Base-by-base conservation (phyloP, 2,888 invertebrate species). In the Nasonia oneida region DNA sequence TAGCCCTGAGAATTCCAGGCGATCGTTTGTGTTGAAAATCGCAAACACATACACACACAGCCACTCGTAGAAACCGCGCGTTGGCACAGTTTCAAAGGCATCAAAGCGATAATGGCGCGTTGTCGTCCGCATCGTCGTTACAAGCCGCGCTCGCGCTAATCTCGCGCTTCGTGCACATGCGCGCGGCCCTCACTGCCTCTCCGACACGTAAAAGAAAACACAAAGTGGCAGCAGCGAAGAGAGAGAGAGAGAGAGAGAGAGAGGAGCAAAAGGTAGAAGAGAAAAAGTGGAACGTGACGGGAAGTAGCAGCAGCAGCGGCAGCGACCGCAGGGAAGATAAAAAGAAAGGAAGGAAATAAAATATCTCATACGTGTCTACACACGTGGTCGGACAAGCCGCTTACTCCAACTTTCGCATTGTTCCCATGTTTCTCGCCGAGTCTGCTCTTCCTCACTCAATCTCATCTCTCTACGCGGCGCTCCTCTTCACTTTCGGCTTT, bases 311-410 rank as follows among this genome's bases (percentile, higher is more conserved):
- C 29, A 4, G 67, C 23, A 42, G n/a, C 47, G 15, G 50, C 70
- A 79, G 76, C 79, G 57, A 82, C 33, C 79, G 29, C 61, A 23
- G 80, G 29, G 39, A 73, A 64, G n/a, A 53, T 18, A 76, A 70
- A 14, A 39, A 29, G 67, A 5, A 29, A 61, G 61, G 39, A 23
- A 29, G 76, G 61, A 78, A 83, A 73, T 78, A 78, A 83, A 82
- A 75, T 83, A 86, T 78, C 81, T 74, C 78, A 77, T 79, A 79
- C 79, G 79, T 80, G 78, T 76, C 33, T 42, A 42, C 76, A 76
- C 77, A 42, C 76, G 77, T 33, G 8, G 33, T 71, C 47, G 53
- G 76, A 70, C 76, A 76, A 82, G 82, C 14, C 53, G 5, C 67
- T 33, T 53, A 33, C 79, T n/a, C 79, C 57, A 15, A 18, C 79